phyloP scores from a whole-genome alignment of 2,113 vertebrate genomes.

The Oreotrochilus melanogaster region DNA sequence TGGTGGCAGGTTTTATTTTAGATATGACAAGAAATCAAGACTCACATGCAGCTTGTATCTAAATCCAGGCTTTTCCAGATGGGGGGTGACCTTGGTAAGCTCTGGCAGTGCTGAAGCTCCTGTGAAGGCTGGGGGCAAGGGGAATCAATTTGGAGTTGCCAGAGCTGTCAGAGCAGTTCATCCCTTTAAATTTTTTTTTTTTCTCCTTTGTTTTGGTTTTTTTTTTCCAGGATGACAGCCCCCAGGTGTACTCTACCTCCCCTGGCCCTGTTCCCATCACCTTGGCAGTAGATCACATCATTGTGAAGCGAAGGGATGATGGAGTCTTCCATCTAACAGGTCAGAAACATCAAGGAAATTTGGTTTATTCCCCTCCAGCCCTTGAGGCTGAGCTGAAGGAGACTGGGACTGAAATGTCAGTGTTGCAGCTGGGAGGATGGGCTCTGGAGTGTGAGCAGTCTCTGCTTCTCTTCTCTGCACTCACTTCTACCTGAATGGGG shows the following conservation, averaged over 20 bases:
- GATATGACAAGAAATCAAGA: neutral
- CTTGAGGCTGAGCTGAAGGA: neutral
- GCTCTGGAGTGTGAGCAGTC: neutral
- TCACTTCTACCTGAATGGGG: neutral
- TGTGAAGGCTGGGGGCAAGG: neutral
- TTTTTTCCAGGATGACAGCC: conserved; percentile 88
- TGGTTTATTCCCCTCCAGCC: neutral
- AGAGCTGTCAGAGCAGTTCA: neutral
- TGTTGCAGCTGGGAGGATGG: neutral
- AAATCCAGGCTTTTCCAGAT: neutral
- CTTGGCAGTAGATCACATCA: conserved; percentile 83
- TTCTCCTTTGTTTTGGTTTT: neutral
- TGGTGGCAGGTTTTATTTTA: neutral
- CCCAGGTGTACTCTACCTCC: conserved; percentile 89
- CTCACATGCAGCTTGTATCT: fast-evolving
- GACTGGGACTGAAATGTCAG: neutral
- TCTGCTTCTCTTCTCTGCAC: neutral
- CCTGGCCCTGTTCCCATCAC: conserved; percentile 88
- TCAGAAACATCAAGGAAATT: conserved; percentile 46
- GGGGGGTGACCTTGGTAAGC: neutral
- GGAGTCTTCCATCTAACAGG: conserved; percentile 88
- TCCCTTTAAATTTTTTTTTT: neutral
- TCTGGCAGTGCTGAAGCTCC: neutral
- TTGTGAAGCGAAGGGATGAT: conserved; percentile 87
- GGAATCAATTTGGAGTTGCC: neutral